phyloP scores from a whole-genome alignment of 2,113 vertebrate genomes.

The Regulus satrapa region DNA sequence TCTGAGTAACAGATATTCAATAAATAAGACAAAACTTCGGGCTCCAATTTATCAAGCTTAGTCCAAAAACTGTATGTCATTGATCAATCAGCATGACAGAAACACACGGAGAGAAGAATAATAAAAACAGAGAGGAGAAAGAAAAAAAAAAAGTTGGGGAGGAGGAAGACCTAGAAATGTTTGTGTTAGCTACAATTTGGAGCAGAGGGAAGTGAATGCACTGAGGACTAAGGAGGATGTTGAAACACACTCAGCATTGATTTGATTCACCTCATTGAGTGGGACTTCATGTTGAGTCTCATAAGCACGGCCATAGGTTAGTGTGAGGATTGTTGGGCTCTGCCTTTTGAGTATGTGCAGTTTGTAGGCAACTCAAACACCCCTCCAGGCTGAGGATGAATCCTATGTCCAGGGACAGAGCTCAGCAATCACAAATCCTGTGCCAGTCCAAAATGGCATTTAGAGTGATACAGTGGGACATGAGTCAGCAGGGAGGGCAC shows the following conservation, averaged over 20 bases:
- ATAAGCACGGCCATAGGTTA: background rate
- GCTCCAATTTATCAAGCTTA: background rate
- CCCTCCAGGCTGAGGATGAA: background rate
- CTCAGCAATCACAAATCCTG: background rate
- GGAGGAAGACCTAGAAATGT: background rate
- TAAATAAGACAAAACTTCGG: background rate
- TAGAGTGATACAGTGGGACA: background rate
- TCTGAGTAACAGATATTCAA: background rate
- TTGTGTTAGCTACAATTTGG: background rate
- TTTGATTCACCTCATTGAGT: background rate
- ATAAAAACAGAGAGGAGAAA: background rate
- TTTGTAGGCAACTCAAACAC: background rate
- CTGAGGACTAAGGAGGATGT: background rate
- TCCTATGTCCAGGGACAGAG: background rate
- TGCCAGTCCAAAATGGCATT: background rate
- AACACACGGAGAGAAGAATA: too few species aligned
- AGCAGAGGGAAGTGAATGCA: background rate
- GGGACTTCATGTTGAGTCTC: background rate
- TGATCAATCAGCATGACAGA: background rate
- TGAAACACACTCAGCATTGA: background rate
- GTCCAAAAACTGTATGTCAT: background rate
- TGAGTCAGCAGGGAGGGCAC: background rate
- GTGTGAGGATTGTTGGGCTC: background rate
- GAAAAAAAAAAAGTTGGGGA: fast-evolving
- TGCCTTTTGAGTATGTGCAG: background rate